A percentile compares a stretch with the other conserved stretches of the same genome.
Evolutionary conservation across 2,888 invertebrate species (phyloP).

Genomic region (Cetonia aurata): DNA sequence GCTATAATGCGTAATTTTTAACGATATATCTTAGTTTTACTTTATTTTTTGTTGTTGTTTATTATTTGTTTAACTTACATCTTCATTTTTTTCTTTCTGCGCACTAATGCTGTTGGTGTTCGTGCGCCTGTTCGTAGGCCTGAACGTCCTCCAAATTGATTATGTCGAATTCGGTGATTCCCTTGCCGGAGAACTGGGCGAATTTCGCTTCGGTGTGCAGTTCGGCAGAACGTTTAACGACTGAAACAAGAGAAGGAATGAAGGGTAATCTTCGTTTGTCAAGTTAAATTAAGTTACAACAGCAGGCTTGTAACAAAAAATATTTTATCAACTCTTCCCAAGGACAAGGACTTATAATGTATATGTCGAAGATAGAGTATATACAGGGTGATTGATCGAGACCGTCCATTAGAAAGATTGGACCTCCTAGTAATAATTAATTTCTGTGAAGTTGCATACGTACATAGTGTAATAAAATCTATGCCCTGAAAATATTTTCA

Average conservation of each 20-base stretch:
- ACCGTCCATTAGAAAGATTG: too few species aligned
- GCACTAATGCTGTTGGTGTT: slow-evolving; percentile 49
- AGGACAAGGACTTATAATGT: too few species aligned
- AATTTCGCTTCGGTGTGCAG: slow-evolving; percentile 71
- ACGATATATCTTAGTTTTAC: slow-evolving; percentile 31
- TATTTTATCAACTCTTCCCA: too few species aligned
- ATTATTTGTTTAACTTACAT: not conserved
- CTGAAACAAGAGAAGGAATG: too few species aligned
- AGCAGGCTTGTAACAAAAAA: too few species aligned
- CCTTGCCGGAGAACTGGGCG: slow-evolving; percentile 82
- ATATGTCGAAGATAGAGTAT: too few species aligned
- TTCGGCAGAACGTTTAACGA: slow-evolving; percentile 64
- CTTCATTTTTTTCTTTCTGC: not conserved
- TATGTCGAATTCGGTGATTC: slow-evolving; percentile 80
- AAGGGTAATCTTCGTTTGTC: not conserved
- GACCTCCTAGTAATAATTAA: too few species aligned
- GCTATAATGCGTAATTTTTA: slow-evolving; percentile 41
- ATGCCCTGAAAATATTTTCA: too few species aligned
- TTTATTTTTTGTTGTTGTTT: slow-evolving; percentile 16
- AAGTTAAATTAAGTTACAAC: too few species aligned
- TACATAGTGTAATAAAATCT: too few species aligned
- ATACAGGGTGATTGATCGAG: too few species aligned
- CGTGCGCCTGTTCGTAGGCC: slow-evolving; percentile 67
- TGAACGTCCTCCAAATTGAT: slow-evolving; percentile 75
- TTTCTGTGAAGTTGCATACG: too few species aligned